These are phyloP conservation scores for Phasianus colchicus DNA, from an alignment of 2,113 vertebrate species.

Conservation along the genomic window DNA sequence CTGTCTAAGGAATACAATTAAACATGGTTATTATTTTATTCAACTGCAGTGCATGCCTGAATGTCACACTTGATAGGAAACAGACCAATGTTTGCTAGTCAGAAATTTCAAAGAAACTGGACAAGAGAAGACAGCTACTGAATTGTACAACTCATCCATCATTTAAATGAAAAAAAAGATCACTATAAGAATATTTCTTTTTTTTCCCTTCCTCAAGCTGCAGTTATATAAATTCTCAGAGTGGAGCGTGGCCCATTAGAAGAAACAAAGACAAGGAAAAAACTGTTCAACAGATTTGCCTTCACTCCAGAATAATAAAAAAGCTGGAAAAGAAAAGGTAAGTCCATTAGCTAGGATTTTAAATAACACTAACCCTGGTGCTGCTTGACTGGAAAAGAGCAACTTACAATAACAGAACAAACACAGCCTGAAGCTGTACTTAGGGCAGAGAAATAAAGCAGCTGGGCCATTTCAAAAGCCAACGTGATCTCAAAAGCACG, in stretches of 20 bases:
- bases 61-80: accelerated
- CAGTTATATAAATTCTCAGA: not conserved
- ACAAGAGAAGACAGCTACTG: not conserved
- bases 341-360: not conserved
- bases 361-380: not conserved
- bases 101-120: not conserved
- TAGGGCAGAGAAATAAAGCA: not conserved
- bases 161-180: not conserved
- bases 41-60: not conserved
- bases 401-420: not conserved
- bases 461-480: not conserved
- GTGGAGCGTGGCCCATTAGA: not conserved
- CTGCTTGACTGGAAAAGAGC: not conserved
- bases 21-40: not conserved
- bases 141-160: not conserved
- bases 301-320: not conserved
- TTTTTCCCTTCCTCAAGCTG: not conserved
- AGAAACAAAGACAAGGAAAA: not conserved
- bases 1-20: not conserved
- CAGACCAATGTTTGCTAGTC: not conserved
- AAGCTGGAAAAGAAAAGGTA: not conserved
- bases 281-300: not conserved
- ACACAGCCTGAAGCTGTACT: not conserved
- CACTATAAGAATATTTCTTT: accelerated
- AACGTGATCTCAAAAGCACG: not conserved